Conservation (phyloP, 2,797 vertebrate genomes). For the Poeciliopsis presidionis region DNA sequence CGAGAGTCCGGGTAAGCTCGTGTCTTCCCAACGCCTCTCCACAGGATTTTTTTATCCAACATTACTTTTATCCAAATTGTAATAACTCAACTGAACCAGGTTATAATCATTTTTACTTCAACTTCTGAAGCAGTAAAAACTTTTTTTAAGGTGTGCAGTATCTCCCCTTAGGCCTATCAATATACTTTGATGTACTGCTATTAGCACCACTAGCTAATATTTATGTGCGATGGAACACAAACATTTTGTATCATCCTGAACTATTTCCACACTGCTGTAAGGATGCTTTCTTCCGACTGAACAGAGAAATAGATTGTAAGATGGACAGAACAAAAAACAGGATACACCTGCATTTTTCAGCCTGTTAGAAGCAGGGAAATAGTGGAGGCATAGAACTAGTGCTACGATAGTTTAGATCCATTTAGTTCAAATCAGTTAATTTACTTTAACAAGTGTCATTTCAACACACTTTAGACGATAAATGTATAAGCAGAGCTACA, state of each 20-base stretch:
- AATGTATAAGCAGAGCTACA: background rate
- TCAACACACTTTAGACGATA: background rate
- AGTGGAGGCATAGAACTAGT: background rate
- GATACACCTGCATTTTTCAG: background rate
- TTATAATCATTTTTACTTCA: conserved; percentile 8
- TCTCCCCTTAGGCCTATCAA: background rate
- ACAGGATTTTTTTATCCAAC: background rate
- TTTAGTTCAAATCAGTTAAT: background rate
- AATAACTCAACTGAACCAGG: conserved; percentile 10
- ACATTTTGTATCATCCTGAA: background rate
- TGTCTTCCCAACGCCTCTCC: conserved; percentile 9
- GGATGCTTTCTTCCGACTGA: background rate
- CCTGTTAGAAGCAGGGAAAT: background rate
- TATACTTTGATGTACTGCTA: background rate
- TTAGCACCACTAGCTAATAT: background rate
- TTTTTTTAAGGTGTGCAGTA: background rate
- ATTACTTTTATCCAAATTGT: background rate
- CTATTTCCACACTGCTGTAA: background rate
- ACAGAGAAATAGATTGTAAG: background rate
- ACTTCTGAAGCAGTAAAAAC: conserved; percentile 7
- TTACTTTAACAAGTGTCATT: background rate
- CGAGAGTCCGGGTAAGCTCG: conserved; percentile 9
- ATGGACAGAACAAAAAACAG: background rate
- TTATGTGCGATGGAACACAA: background rate
- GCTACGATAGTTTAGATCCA: background rate